Conservation (phyloP, 2,888 invertebrate genomes). For the Lasius fuliginosus region DNA sequence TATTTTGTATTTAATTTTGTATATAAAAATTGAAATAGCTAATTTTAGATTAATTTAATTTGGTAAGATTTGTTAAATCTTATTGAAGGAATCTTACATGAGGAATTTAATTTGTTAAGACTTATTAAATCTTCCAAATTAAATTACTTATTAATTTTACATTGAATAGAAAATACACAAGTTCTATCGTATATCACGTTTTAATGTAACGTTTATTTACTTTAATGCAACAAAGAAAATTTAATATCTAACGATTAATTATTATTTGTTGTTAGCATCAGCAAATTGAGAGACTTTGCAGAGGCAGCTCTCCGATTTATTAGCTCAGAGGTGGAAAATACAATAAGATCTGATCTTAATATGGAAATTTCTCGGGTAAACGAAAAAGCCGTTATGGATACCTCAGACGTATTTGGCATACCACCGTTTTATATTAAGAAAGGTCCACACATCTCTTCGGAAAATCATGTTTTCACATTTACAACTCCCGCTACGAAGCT, state of each 20-base stretch:
- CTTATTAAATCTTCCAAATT: not conserved
- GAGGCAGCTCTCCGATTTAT: constrained; percentile 88
- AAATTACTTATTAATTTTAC: not conserved
- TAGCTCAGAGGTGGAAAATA: constrained; percentile 87
- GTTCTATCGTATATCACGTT: not conserved
- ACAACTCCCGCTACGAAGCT: constrained; percentile 92
- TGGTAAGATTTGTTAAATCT: not conserved
- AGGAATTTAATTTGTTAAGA: not conserved
- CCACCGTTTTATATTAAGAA: constrained; percentile 92
- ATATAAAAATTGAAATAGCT: not conserved
- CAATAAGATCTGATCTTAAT: constrained; percentile 55
- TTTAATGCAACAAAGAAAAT: not conserved
- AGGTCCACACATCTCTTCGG: constrained; percentile 83
- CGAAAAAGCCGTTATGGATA: constrained; percentile 7
- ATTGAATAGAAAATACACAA: not conserved
- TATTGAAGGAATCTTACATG: too few relatives aligned
- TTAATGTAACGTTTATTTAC: not conserved
- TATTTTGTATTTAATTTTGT: not conserved
- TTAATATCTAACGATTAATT: not conserved
- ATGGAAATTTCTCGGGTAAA: constrained; percentile 50
- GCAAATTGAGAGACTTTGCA: constrained; percentile 84
- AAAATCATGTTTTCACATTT: constrained; percentile 89
- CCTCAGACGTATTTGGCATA: constrained; percentile 89
- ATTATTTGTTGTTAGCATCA: constrained; percentile 78
- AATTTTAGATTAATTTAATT: not conserved